These are phyloP conservation scores for Nibea coibor DNA, from an alignment of 2,113 vertebrate genomes.

Conservation along the genomic window DNA sequence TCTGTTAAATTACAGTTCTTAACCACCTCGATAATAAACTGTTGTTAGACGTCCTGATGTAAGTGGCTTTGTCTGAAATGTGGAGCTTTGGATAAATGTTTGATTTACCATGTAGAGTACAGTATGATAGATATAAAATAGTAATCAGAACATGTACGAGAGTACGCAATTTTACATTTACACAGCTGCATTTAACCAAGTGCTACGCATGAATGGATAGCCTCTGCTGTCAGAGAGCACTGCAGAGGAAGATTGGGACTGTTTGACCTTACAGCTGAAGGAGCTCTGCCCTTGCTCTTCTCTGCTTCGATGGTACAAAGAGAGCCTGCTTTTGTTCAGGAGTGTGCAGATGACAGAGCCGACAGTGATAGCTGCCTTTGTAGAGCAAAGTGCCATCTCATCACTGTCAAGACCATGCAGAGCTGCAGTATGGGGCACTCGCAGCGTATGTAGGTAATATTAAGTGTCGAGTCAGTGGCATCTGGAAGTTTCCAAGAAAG, in stretches of 20 bases:
- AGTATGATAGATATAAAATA: neutral
- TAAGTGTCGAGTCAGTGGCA: neutral
- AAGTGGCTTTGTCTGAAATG: neutral
- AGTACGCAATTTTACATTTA: neutral
- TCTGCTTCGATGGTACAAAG: slow-evolving; percentile 23
- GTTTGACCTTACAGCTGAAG: slow-evolving; percentile 57
- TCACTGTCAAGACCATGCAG: slow-evolving; percentile 59
- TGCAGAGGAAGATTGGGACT: slow-evolving; percentile 24
- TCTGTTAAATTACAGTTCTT: slow-evolving; percentile 9
- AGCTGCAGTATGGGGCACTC: slow-evolving; percentile 18
- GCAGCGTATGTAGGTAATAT: neutral
- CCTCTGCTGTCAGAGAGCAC: slow-evolving; percentile 18
- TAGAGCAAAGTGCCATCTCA: slow-evolving; percentile 59
- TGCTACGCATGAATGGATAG: slow-evolving; percentile 10
- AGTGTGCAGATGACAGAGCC: slow-evolving; percentile 50
- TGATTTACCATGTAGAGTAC: neutral
- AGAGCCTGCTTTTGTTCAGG: slow-evolving; percentile 50
- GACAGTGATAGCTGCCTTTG: slow-evolving; percentile 60
- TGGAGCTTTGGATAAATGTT: neutral
- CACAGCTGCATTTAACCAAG: neutral
- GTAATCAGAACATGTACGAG: neutral
- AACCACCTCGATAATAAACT: slow-evolving; percentile 17
- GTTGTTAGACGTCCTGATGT: neutral
- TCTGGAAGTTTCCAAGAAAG: neutral
- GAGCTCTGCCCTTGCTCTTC: slow-evolving; percentile 35